Evolutionary conservation across 1,140 invertebrate genomes (phyloP), one percentile per base, ranked within the genome.

Genomic region (Nephotettix cincticeps): DNA sequence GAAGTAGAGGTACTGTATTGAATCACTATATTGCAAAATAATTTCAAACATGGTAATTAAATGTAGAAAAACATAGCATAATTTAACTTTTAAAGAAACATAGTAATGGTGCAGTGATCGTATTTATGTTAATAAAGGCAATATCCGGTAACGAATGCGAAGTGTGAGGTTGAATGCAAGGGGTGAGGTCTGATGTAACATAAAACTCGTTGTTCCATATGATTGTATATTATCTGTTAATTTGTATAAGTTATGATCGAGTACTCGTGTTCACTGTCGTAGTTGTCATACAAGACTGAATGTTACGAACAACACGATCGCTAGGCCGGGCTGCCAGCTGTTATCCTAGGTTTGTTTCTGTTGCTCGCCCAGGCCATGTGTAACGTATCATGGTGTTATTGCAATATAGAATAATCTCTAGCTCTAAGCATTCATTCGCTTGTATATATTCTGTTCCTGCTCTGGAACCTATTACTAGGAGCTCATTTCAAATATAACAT

Each of bases 401-500:
- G 56, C 56, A 61, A 61, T 61, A 61, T 61, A 29, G 21, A 27
- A 25, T 61, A 61, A 61, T 61, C 23, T 11, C 56, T 61, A 61
- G 56, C 56, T 61, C 28, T 61, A 61, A 61, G 56, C 56, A 6
- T 61, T 21, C 21, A n/a, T 27, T 27, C 28, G 56, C 56, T 61
- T 61, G 56, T 61, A 61, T 61, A 61, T 51, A 51, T 27, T 28
- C 27, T 61, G 56, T 61, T 61, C 47, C 47, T 54, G 4, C 21
- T 43, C 23, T 61, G 56, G 56, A 61, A 61, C 56, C 6, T 28
- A 19, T 51, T 19, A 61, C 56, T 61, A 61, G 56, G 27, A 61
- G 56, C 56, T 61, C 56, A 61, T 61, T 51, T 61, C 56, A 61
- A 61, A 61, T 61, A 61, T 61, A 61, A 61, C 56, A 61, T 61